phyloP scores from a whole-genome alignment of 2,888 invertebrate species.

The Heteropelma amictum region DNA sequence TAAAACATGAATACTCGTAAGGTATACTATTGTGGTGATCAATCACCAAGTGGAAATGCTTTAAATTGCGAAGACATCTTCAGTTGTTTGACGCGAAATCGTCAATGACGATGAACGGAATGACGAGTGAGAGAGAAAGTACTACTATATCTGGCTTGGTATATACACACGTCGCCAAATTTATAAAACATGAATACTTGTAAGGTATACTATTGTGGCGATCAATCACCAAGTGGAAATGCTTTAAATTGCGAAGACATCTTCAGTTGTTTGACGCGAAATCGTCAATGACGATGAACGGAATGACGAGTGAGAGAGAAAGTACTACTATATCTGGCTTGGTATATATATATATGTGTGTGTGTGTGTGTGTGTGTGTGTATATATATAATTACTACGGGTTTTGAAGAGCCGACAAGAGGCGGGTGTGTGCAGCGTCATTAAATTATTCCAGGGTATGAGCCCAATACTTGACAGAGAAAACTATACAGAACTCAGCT shows the following conservation, averaged over 20 bases:
- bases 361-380: background rate
- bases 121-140: slow-evolving; percentile 58
- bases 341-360: background rate
- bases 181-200: too few relatives aligned
- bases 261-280: slow-evolving; percentile 15
- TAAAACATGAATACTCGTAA: too few relatives aligned
- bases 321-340: background rate
- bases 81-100: slow-evolving; percentile 27
- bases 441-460: slow-evolving; percentile 76
- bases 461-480: slow-evolving; percentile 64
- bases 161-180: too few relatives aligned
- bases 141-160: too few relatives aligned
- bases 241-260: too few relatives aligned
- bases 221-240: too few relatives aligned
- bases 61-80: background rate
- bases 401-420: slow-evolving; percentile 25
- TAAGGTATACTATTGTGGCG: too few relatives aligned
- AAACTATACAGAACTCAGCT: slow-evolving; percentile 5
- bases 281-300: slow-evolving; percentile 43
- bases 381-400: slow-evolving; percentile 19
- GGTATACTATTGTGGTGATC: too few relatives aligned
- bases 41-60: too few relatives aligned
- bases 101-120: slow-evolving; percentile 47
- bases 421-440: slow-evolving; percentile 67
- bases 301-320: background rate